These are phyloP conservation scores for Hyphantria cunea DNA, from an alignment of 1,140 invertebrate species.

Conservation along the genomic window DNA sequence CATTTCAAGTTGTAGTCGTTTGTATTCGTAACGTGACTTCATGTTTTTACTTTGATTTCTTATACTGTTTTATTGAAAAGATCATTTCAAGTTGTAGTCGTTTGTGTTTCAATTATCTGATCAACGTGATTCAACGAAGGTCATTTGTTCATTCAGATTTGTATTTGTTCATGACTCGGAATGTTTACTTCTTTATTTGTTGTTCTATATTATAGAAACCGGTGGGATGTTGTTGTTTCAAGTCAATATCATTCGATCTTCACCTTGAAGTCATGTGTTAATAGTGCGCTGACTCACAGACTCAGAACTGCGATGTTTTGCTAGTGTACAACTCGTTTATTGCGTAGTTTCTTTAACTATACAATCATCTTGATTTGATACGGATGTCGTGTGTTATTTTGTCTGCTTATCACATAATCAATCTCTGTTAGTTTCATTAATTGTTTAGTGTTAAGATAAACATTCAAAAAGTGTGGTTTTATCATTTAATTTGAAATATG, in stretches of 20 bases:
- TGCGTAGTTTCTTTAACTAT: conserved; percentile 26
- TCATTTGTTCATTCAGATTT: conserved; percentile 18
- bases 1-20: too few species aligned
- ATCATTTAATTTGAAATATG: too few species aligned
- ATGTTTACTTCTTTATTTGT: conserved; percentile 1
- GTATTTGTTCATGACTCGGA: conserved; percentile 1
- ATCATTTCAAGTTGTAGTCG: too few species aligned
- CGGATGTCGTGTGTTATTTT: background rate
- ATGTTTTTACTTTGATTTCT: too few species aligned
- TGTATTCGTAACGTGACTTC: too few species aligned
- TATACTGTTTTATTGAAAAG: too few species aligned
- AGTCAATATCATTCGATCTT: conserved; percentile 34
- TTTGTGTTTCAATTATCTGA: too few species aligned
- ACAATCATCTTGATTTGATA: conserved; percentile 26
- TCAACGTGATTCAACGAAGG: background rate
- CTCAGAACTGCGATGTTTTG: conserved; percentile 4
- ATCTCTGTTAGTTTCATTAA: background rate
- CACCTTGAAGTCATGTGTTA: conserved; percentile 59
- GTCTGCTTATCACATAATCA: background rate
- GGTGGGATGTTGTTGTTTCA: conserved; percentile 29
- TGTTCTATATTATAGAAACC: conserved; percentile 8
- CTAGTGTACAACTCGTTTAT: conserved; percentile 28
- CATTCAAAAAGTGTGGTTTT: too few species aligned
- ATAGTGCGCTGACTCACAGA: conserved; percentile 46
- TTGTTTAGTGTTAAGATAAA: too few species aligned